Conservation (phyloP, 2,888 invertebrate genomes). For the Hyppa rectilinea region DNA sequence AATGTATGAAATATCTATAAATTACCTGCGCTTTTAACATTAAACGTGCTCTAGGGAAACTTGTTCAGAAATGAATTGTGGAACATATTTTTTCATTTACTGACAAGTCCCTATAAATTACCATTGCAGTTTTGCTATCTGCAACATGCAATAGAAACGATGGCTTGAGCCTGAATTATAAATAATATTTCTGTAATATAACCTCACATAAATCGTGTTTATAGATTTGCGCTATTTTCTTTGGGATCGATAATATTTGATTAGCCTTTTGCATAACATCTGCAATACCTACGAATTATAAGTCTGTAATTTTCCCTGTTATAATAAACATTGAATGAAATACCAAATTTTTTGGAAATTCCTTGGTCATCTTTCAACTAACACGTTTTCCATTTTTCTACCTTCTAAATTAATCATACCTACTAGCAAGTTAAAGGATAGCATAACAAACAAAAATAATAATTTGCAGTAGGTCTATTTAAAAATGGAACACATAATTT, state of each 20-base stretch:
- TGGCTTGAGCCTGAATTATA: conserved; percentile 39
- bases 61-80: conserved; percentile 43
- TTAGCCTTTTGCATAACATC: conserved; percentile 32
- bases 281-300: too few relatives aligned
- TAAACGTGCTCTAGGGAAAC: conserved; percentile 43
- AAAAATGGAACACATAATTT: conserved; percentile 20
- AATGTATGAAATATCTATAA: conserved; percentile 42
- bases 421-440: too few relatives aligned
- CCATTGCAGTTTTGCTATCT: conserved; percentile 58
- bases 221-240: conserved; percentile 54
- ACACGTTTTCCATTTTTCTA: not conserved
- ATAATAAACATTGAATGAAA: not conserved
- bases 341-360: not conserved
- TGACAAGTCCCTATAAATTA: conserved; percentile 57
- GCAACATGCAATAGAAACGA: conserved; percentile 61
- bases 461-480: not conserved
- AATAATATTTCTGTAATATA: conserved; percentile 41
- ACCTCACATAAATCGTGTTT: conserved; percentile 45
- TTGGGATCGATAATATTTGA: conserved; percentile 33
- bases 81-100: conserved; percentile 55
- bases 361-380: not conserved
- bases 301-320: not conserved
- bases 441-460: not conserved
- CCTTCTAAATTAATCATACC: not conserved
- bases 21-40: conserved; percentile 41